These are phyloP conservation scores for Triplophysa rosa DNA, from an alignment of 2,113 vertebrate species.

Conservation along the genomic window DNA sequence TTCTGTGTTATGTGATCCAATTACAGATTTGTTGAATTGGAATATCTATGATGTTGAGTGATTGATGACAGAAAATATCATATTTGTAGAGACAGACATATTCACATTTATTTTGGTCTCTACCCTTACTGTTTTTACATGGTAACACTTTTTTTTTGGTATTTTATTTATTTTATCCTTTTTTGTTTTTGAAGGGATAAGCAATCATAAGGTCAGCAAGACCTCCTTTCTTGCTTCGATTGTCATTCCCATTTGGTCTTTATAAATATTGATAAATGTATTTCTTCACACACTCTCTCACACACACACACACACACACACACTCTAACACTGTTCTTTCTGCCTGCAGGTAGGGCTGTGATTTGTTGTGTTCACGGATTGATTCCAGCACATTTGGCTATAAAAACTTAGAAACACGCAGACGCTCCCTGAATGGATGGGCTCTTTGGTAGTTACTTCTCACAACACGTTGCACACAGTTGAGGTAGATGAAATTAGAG, in stretches of 20 bases:
- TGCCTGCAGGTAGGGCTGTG: slow-evolving; percentile 66
- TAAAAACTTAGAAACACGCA: slow-evolving; percentile 67
- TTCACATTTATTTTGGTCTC: slow-evolving; percentile 28
- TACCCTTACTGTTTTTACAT: background rate
- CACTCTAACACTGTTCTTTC: slow-evolving; percentile 59
- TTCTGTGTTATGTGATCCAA: slow-evolving; percentile 3
- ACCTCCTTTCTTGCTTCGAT: slow-evolving; percentile 77
- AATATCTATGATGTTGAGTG: background rate
- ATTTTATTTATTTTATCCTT: background rate
- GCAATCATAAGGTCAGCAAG: slow-evolving; percentile 80
- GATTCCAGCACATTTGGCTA: slow-evolving; percentile 81
- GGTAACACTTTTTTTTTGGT: slow-evolving; percentile 1
- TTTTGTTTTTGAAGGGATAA: slow-evolving; percentile 64
- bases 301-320: slow-evolving; percentile 65
- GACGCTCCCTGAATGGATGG: slow-evolving; percentile 78
- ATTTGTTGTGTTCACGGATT: slow-evolving; percentile 70
- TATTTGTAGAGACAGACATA: slow-evolving; percentile 34
- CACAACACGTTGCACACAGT: slow-evolving; percentile 77
- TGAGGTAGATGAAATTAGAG: slow-evolving; percentile 77
- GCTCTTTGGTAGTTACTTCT: slow-evolving; percentile 81
- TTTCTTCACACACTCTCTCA: slow-evolving; percentile 53
- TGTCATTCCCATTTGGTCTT: slow-evolving; percentile 73
- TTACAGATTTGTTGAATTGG: background rate
- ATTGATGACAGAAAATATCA: slow-evolving; percentile 7
- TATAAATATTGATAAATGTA: slow-evolving; percentile 62